A percentile compares a stretch with the other conserved stretches of the same genome.
Conservation (phyloP, 2,113 vertebrate species). For the Cynocephalus volans region DNA sequence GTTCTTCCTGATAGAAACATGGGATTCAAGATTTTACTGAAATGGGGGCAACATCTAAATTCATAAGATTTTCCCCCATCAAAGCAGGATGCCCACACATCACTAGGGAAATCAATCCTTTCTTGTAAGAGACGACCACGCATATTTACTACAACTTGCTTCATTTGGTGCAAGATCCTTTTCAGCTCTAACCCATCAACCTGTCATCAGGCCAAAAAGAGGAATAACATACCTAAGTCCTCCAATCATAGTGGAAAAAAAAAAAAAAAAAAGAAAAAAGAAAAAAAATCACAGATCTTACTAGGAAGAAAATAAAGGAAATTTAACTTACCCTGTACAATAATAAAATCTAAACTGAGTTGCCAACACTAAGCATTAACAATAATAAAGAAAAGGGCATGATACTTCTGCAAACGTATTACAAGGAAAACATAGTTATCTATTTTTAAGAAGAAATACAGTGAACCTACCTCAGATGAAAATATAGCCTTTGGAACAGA, state of each 20-base stretch:
- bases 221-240: neutral
- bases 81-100: neutral
- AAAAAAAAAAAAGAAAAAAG: no score
- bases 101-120: neutral
- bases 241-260: neutral
- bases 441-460: slow-evolving; percentile 9
- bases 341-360: neutral
- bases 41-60: neutral
- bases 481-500: neutral
- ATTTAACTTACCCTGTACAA: neutral
- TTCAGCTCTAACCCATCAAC: neutral
- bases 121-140: neutral
- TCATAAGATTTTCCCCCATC: neutral
- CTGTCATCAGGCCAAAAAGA: neutral
- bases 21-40: neutral
- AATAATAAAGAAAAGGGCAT: neutral
- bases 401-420: neutral
- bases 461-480: neutral
- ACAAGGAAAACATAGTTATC: neutral
- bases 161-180: neutral
- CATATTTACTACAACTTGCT: neutral
- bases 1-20: neutral
- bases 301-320: neutral
- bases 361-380: neutral
- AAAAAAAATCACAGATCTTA: neutral